Percentiles rank a stretch among this genome's conserved stretches.
Evolutionary conservation across 1,140 invertebrate species (phyloP).

Genomic region (Geopemphigus sp.): DNA sequence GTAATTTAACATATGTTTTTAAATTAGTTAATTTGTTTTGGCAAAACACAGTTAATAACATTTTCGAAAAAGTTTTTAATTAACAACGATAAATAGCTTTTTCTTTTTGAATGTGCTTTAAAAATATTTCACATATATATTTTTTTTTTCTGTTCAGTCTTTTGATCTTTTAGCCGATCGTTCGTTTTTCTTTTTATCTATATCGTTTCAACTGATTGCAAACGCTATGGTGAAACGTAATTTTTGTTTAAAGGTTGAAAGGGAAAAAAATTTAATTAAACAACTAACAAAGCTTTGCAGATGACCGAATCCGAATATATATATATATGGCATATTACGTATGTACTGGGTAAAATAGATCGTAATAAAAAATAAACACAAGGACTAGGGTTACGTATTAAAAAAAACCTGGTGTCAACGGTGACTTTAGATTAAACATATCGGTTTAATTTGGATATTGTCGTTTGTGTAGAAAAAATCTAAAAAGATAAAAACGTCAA

Average conservation of each 20-base stretch:
- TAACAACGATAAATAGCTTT: no score
- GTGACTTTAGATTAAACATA: slow-evolving; percentile 42
- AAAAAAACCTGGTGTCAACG: slow-evolving; percentile 18
- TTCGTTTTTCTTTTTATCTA: neutral
- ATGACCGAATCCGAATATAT: slow-evolving; percentile 1
- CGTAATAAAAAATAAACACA: slow-evolving; percentile 31
- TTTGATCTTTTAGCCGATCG: neutral
- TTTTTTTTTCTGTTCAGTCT: neutral
- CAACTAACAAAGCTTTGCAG: slow-evolving; percentile 37
- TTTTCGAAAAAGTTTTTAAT: no score
- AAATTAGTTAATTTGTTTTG: no score
- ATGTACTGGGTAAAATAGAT: neutral
- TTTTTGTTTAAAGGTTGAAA: neutral
- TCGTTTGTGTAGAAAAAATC: slow-evolving; percentile 21
- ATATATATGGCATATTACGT: neutral
- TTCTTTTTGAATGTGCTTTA: no score
- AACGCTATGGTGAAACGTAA: neutral
- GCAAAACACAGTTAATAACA: no score
- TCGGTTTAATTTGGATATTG: slow-evolving; percentile 48
- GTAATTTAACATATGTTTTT: no score
- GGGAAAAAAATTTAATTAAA: slow-evolving; percentile 39
- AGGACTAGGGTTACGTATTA: slow-evolving; percentile 12
- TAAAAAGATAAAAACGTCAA: slow-evolving; percentile 37
- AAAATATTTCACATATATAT: no score
- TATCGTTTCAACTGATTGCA: neutral